Evolutionary conservation across 2,797 vertebrate species (phyloP).

Genomic region (Lagorchestes hirsutus): DNA sequence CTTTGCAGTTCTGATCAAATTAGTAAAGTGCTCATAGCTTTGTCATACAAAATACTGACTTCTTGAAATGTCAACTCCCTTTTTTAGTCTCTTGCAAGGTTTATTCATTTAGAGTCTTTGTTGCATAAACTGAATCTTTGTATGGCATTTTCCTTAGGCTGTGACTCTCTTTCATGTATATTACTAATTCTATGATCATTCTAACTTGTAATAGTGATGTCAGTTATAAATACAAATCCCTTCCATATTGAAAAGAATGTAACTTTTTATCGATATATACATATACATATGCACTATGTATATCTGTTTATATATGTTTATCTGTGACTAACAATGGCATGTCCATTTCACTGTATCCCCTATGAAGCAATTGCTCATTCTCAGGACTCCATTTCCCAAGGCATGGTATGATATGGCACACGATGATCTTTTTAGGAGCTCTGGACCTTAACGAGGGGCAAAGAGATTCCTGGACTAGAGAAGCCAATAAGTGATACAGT

Average conservation of each 20-base stretch:
- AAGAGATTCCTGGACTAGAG: no score
- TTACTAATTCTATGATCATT: conserved; percentile 47
- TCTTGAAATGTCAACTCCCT: conserved; percentile 21
- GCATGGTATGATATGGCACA: no score
- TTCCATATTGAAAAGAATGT: conserved; percentile 12
- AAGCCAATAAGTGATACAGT: no score
- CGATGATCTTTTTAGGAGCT: no score
- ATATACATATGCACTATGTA: background rate
- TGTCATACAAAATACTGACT: conserved; percentile 5
- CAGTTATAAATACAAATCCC: background rate
- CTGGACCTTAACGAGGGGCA: no score
- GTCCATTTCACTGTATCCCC: background rate
- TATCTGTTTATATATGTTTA: background rate
- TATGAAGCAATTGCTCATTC: background rate
- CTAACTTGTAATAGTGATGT: conserved; percentile 15
- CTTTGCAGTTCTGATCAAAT: conserved; percentile 35
- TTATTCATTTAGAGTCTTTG: conserved; percentile 56
- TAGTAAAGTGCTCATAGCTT: conserved; percentile 30
- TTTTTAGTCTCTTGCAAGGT: conserved; percentile 26
- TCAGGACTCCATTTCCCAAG: no score
- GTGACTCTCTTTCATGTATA: conserved; percentile 59
- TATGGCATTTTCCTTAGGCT: conserved; percentile 2
- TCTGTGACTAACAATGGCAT: background rate
- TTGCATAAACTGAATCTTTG: conserved; percentile 31
- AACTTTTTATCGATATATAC: conserved; percentile 3